Evolutionary conservation across 2,113 vertebrate species (phyloP).

Genomic region (Dendropsophus ebraccatus): DNA sequence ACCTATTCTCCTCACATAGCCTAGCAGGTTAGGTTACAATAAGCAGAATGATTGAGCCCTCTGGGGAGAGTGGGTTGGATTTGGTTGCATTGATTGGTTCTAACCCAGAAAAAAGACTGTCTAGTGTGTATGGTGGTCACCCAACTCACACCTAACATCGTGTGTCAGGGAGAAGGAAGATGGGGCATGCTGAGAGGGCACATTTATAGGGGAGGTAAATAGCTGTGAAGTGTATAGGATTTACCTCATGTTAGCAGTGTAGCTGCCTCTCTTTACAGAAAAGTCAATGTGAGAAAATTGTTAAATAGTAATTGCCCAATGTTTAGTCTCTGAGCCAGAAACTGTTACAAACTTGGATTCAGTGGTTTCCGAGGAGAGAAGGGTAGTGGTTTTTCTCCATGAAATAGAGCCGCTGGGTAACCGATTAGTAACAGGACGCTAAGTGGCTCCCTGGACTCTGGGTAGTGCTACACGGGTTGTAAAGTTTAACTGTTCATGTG

Average conservation of each 20-base stretch:
- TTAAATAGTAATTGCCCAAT: not conserved
- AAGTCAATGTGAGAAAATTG: not conserved
- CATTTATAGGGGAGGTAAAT: too few relatives aligned
- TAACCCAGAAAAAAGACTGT: too few relatives aligned
- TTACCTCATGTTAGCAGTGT: not conserved
- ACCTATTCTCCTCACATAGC: too few relatives aligned
- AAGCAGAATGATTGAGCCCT: too few relatives aligned
- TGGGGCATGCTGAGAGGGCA: too few relatives aligned
- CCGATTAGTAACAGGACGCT: not conserved
- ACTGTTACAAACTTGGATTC: not conserved
- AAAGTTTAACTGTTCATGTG: not conserved
- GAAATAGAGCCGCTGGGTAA: not conserved
- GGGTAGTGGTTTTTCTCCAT: not conserved
- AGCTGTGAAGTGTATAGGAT: too few relatives aligned
- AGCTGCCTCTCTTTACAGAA: not conserved
- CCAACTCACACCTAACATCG: too few relatives aligned
- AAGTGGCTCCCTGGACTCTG: not conserved
- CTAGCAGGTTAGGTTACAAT: too few relatives aligned
- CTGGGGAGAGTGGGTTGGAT: too few relatives aligned
- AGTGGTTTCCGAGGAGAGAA: not conserved
- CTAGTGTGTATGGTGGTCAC: too few relatives aligned
- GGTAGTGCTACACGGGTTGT: not conserved
- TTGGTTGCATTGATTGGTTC: too few relatives aligned
- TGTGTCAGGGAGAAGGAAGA: too few relatives aligned
- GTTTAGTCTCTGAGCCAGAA: not conserved